Evolutionary conservation across 1,140 invertebrate genomes (phyloP).

Genomic region (Oreohelix idahoensis): DNA sequence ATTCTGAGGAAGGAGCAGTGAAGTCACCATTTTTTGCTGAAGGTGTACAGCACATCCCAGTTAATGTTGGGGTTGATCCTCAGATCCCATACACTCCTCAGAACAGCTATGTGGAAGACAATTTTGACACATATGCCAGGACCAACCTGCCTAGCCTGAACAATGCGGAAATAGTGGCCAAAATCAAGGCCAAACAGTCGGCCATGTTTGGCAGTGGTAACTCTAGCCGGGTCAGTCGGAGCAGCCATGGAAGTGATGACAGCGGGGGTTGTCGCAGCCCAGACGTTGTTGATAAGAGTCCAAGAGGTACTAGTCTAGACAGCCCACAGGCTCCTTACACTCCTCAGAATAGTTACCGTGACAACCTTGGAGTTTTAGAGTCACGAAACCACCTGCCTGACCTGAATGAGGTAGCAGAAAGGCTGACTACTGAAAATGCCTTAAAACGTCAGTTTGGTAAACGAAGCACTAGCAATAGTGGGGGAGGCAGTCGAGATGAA

Average conservation of each 20-base stretch:
- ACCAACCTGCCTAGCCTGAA: constrained; percentile 65
- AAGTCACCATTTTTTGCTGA: neutral
- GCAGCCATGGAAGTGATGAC: constrained; percentile 14
- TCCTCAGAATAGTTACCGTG: constrained; percentile 51
- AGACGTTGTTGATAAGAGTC: neutral
- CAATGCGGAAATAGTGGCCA: constrained; percentile 64
- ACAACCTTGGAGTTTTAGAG: constrained; percentile 14
- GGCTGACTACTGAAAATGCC: constrained; percentile 16
- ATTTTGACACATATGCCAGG: constrained; percentile 38
- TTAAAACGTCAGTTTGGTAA: constrained; percentile 5
- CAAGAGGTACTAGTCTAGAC: constrained; percentile 17
- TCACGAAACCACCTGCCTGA: constrained; percentile 21
- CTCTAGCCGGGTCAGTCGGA: constrained; percentile 22
- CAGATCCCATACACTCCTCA: constrained; percentile 52
- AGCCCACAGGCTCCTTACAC: constrained; percentile 43
- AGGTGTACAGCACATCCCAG: neutral
- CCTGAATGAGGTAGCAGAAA: constrained; percentile 41
- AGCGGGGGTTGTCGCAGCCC: constrained; percentile 34
- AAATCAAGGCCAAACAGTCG: constrained; percentile 60
- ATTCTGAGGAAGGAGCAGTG: neutral
- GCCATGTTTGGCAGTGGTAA: constrained; percentile 45
- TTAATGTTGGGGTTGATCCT: neutral
- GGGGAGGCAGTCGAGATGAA: constrained; percentile 18
- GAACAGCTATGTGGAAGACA: constrained; percentile 61
- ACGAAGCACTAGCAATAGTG: neutral